phyloP scores from a whole-genome alignment of 2,888 invertebrate species.

The Leptinotarsa rubiginosa region DNA sequence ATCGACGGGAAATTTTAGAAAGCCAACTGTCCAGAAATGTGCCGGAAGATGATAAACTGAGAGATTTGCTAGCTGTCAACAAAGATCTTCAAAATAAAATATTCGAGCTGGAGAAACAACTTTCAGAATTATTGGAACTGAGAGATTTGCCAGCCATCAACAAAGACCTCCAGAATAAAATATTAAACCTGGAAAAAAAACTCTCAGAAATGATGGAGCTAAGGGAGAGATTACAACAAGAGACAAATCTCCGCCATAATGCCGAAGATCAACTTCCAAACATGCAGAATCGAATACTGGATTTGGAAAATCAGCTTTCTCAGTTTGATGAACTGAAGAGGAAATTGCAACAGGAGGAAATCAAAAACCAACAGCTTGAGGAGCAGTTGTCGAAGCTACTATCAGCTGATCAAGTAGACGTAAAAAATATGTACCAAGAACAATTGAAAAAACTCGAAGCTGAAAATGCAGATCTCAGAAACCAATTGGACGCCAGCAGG shows the following conservation, averaged over 20 bases:
- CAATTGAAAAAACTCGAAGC: conserved; percentile 26
- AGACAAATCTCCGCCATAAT: conserved; percentile 21
- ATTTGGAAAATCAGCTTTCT: not conserved
- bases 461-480: conserved; percentile 24
- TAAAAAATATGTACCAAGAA: conserved; percentile 7
- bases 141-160: conserved; percentile 7
- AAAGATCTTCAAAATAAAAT: conserved; percentile 35
- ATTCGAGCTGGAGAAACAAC: conserved; percentile 31
- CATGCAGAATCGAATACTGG: conserved; percentile 1
- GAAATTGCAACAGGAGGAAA: conserved; percentile 11
- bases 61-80: conserved; percentile 14
- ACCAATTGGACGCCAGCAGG: conserved; percentile 24
- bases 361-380: conserved; percentile 4
- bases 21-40: conserved; percentile 21
- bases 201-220: conserved; percentile 4
- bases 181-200: conserved; percentile 33
- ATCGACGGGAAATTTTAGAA: conserved; percentile 31
- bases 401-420: not conserved
- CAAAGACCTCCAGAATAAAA: conserved; percentile 33
- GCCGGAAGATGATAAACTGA: conserved; percentile 24
- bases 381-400: not conserved
- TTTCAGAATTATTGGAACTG: not conserved
- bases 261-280: conserved; percentile 14
- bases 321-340: not conserved
- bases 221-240: conserved; percentile 19